Evolutionary conservation across 2,113 vertebrate species (phyloP).

Genomic region (Plectropomus leopardus): DNA sequence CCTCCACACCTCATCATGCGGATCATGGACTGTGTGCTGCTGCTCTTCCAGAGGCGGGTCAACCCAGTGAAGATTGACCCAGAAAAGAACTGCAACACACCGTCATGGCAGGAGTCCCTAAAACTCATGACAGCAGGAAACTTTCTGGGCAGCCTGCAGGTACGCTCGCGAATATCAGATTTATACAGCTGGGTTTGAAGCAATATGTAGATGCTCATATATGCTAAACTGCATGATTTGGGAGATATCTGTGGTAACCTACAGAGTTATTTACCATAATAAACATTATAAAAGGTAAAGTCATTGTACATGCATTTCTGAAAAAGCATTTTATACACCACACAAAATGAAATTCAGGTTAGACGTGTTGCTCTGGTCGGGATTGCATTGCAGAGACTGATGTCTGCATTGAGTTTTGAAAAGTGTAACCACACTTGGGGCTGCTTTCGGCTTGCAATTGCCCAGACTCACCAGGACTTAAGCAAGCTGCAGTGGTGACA

Average conservation of each 20-base stretch:
- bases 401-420: no score
- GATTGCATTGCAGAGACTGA: no score
- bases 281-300: neutral
- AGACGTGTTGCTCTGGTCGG: no score
- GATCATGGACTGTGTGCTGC: conserved; percentile 97
- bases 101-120: conserved; percentile 97
- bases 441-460: neutral
- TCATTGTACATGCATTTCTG: neutral
- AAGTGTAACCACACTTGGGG: no score
- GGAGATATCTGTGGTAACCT: neutral
- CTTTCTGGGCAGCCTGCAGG: conserved; percentile 95
- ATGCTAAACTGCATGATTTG: neutral
- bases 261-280: neutral
- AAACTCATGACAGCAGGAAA: conserved; percentile 97
- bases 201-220: neutral
- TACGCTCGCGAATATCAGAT: conserved; percentile 50
- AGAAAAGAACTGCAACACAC: conserved; percentile 88
- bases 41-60: conserved; percentile 93
- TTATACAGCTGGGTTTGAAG: neutral
- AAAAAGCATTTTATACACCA: no score
- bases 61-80: conserved; percentile 89
- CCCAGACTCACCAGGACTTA: neutral
- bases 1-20: conserved; percentile 98
- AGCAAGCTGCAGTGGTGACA: no score
- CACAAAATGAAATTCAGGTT: no score